These are phyloP conservation scores for Tenthredo livida DNA, from an alignment of 2,888 invertebrate species.

Conservation along the genomic window DNA sequence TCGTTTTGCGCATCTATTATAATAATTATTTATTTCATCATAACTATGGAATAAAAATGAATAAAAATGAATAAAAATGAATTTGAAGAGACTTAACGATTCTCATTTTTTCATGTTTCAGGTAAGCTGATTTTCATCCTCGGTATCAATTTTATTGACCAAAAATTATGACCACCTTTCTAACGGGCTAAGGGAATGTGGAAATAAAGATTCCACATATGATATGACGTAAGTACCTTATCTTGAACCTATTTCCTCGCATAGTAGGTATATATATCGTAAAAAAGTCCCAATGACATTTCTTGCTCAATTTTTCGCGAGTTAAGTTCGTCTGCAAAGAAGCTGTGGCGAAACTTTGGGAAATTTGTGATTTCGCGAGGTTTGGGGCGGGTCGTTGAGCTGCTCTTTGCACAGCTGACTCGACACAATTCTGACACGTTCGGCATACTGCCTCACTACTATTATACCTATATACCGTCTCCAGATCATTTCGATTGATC, in stretches of 20 bases:
- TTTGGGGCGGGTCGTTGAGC: conserved; percentile 21
- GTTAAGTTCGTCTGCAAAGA: neutral
- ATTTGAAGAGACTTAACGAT: neutral
- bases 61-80: neutral
- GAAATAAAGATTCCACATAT: neutral
- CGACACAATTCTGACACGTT: conserved; percentile 38
- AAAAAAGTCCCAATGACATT: neutral
- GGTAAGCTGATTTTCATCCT: conserved; percentile 32
- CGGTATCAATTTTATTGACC: neutral
- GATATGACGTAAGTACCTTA: neutral
- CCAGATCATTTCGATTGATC: neutral
- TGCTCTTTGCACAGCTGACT: conserved; percentile 39
- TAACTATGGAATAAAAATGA: neutral
- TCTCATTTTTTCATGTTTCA: conserved; percentile 12
- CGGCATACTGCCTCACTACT: conserved; percentile 2
- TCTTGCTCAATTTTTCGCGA: neutral
- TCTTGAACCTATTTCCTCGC: neutral
- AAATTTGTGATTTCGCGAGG: conserved; percentile 19
- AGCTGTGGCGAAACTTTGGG: neutral
- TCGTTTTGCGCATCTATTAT: neutral
- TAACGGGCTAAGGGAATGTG: neutral
- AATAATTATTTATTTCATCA: neutral
- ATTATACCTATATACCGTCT: neutral
- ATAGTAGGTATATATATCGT: neutral
- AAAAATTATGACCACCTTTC: neutral